Percentiles rank a stretch among this genome's conserved stretches.
phyloP scores from a whole-genome alignment of 2,113 vertebrate genomes.

The Lonchura striata region DNA sequence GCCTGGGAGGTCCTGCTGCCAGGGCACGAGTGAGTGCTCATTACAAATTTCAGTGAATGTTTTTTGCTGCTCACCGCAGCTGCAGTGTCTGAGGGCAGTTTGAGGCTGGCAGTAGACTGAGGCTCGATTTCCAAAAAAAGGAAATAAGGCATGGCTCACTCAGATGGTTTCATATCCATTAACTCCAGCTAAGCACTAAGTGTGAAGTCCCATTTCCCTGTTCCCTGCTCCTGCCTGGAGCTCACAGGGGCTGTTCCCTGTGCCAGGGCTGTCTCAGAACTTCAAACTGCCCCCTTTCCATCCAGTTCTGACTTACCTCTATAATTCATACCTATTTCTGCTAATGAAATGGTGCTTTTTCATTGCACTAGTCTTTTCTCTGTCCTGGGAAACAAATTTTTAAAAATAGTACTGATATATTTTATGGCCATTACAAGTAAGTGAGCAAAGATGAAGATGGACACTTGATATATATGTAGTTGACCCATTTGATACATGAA shows the following conservation, averaged over 20 bases:
- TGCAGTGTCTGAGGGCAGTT: neutral
- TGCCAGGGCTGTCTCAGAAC: neutral
- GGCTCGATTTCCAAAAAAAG: neutral
- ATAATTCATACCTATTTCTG: neutral
- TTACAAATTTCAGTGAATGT: no score
- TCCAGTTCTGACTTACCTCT: neutral
- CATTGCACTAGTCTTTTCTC: neutral
- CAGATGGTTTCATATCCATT: neutral
- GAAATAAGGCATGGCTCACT: neutral
- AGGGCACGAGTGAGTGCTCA: neutral
- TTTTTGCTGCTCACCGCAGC: neutral
- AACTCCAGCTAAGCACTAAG: neutral
- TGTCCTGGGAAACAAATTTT: neutral
- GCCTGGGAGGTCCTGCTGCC: neutral
- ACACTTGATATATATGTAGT: neutral
- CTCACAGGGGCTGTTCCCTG: neutral
- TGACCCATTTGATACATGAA: neutral
- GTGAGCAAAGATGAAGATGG: neutral
- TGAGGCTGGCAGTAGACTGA: neutral
- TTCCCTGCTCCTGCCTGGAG: neutral
- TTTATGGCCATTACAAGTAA: neutral
- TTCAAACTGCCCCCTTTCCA: neutral
- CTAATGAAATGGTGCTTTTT: neutral
- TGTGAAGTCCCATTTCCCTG: neutral
- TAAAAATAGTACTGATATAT: neutral